Evolutionary conservation across 2,797 vertebrate genomes (phyloP), one percentile per base, ranked within the genome.

Genomic region (Spea hammondii): DNA sequence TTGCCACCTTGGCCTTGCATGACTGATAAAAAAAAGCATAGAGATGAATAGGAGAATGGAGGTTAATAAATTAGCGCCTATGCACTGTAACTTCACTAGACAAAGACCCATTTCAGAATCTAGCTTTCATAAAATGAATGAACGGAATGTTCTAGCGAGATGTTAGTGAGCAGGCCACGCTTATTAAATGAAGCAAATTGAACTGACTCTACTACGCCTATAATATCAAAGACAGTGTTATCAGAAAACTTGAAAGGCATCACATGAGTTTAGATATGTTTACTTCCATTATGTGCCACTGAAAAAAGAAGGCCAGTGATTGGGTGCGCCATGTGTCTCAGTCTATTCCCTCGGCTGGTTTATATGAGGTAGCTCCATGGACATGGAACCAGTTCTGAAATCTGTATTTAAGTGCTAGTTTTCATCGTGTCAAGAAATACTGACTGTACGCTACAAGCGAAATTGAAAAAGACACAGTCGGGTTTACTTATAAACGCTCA

Each of bases 211-310:
- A 72, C 47, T 67, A 48, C 48, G 74, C 50, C 59, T 73, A 49
- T 50, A 72, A 77, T 68, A 82, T 82, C 74, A 82, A 82, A 77
- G 74, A 32, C 64, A 54, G 17, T 51, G 65, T 69, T 77, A 82
- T 82, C 79, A 55, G 49, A 17, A 10, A 73, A 77, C 79, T 77
- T 77, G 74, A 82, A 82, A 82, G 79, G 55, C 69, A 65, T 82
- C 74, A 82, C 59, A 82, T 76, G 79, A 77, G 70, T 72, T 72
- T 13, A 8, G 69, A 77, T 68, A 68, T 77, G 69, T 81, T 62
- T 48, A 67, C 49, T 13, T 72, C 4, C 11, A 45, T 73, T 57
- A 55, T 66, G 60, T 75, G 6, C 47, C 8, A 49, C 13, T 60
- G 57, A 72, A 48, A 32, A 32, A 14, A 60, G 45, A 66, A 76